Base-by-base conservation (phyloP, 1,140 invertebrate species). In the Drosophila tsacasi region DNA sequence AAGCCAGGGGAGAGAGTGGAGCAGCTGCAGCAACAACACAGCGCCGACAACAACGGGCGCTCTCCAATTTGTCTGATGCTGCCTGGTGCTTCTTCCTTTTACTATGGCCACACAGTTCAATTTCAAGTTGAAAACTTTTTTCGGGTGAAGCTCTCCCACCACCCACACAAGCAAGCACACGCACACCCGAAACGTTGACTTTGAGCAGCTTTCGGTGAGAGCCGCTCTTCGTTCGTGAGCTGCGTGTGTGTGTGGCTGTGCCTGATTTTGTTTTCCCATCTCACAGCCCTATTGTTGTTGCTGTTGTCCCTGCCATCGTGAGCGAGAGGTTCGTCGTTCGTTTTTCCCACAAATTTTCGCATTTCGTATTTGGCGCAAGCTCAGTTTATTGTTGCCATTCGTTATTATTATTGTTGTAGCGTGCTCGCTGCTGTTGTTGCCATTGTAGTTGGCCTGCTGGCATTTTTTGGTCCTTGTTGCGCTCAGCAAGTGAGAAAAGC, bases 301-400 rank as follows among this genome's bases (percentile, higher is more conserved):
- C 23, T 67, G 63, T 44, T 69, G 63, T 37, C 8, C 66, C 60
- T 65, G 44, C 27, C 23, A 57, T 65, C 59, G 83, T 85, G 84
- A 74, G 83, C 78, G 69, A 73, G 57, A 40, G 71, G 62, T 66
- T 72, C 71, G 35, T 79, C 63, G 69, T 49, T 83, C 76, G 59
- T 50, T 78, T 78, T 78, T 64, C 55, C 60, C 49, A 77, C 40
- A 68, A 77, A 78, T 76, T 83, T 63, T 54, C 71, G 78, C 55
- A 63, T 82, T 83, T 83, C 59, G 65, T 64, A 79, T 80, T 80
- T 80, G 86, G 85, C 85, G 85, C 85, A 90, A 90, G 82, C 85
- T 81, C 85, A 90, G 85, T 90, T 68, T 90, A 90, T 89, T 89
- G 85, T 89, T 90, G 79, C 66, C 68, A 68, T 87, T 79, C 68